Percentiles rank a stretch among this genome's conserved stretches.
phyloP scores from a whole-genome alignment of 2,888 invertebrate genomes.

The Diaprepes abbreviatus region DNA sequence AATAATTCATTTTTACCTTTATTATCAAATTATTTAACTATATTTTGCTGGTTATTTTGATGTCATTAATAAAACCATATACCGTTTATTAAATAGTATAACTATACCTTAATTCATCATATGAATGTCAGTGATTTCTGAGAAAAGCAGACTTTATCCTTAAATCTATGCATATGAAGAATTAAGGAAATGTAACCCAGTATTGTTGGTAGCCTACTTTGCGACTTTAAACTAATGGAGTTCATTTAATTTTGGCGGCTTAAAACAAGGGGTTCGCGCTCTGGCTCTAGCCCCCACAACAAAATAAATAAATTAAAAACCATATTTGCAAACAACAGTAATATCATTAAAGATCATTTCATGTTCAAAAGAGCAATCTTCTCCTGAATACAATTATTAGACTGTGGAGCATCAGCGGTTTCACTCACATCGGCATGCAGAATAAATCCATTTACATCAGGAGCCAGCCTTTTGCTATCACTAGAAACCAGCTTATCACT shows the following conservation, averaged over 20 bases:
- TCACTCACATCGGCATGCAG: constrained; percentile 62
- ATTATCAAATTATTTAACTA: no score
- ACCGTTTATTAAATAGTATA: no score
- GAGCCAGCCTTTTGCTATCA: constrained; percentile 60
- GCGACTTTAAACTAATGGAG: constrained; percentile 39
- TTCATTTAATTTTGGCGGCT: constrained; percentile 43
- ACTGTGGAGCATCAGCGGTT: constrained; percentile 58
- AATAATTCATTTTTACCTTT: no score
- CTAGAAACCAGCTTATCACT: constrained; percentile 58
- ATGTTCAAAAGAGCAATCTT: constrained; percentile 61
- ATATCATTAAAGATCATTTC: constrained; percentile 55
- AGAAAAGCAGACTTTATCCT: no score
- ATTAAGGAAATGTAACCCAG: no score
- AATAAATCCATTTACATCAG: constrained; percentile 53
- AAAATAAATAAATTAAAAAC: constrained; percentile 39
- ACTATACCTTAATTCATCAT: no score
- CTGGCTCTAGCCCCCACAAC: constrained; percentile 24
- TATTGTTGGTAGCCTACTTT: constrained; percentile 38
- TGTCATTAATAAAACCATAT: no score
- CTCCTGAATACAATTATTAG: constrained; percentile 59
- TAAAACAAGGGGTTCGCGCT: constrained; percentile 26
- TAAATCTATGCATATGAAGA: no score
- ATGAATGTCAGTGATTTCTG: no score
- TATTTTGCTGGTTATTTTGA: no score
- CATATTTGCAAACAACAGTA: constrained; percentile 40